Evolutionary conservation across 2,888 invertebrate genomes (phyloP).

Genomic region (Leistus spinibarbis): DNA sequence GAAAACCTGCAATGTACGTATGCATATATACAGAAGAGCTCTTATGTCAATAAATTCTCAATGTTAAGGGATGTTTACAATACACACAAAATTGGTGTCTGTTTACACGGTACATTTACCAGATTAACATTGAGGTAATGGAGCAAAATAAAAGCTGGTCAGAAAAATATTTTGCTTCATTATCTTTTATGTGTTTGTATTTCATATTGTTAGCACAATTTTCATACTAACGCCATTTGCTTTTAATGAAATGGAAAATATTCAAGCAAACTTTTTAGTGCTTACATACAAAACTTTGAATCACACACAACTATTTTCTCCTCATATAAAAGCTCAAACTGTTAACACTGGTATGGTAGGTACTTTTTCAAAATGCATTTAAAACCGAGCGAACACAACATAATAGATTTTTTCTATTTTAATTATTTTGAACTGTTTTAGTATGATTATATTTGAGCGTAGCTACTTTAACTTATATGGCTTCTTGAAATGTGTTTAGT

Average conservation of each 20-base stretch:
- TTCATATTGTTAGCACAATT: not conserved
- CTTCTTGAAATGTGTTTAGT: too few species aligned
- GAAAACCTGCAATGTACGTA: too few species aligned
- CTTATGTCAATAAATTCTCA: not conserved
- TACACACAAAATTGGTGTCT: not conserved
- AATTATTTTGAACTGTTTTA: too few species aligned
- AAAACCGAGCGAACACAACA: not conserved
- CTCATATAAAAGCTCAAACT: not conserved
- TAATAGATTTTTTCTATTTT: too few species aligned
- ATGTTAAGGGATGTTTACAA: not conserved
- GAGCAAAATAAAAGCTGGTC: not conserved
- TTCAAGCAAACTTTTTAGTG: not conserved
- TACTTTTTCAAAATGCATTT: not conserved
- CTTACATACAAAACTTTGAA: not conserved
- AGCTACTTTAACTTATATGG: too few species aligned
- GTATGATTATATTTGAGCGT: too few species aligned
- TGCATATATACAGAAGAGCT: not conserved
- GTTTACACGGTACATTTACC: not conserved
- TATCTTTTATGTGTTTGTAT: not conserved
- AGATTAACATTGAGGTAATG: not conserved
- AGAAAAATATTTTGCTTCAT: not conserved
- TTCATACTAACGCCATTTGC: not conserved
- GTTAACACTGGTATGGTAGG: not conserved
- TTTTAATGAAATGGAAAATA: conserved; percentile 10
- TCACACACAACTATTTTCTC: not conserved